Percentiles rank a stretch among this genome's conserved stretches.
phyloP scores from a whole-genome alignment of 2,113 vertebrate genomes.

The Hylia prasina region DNA sequence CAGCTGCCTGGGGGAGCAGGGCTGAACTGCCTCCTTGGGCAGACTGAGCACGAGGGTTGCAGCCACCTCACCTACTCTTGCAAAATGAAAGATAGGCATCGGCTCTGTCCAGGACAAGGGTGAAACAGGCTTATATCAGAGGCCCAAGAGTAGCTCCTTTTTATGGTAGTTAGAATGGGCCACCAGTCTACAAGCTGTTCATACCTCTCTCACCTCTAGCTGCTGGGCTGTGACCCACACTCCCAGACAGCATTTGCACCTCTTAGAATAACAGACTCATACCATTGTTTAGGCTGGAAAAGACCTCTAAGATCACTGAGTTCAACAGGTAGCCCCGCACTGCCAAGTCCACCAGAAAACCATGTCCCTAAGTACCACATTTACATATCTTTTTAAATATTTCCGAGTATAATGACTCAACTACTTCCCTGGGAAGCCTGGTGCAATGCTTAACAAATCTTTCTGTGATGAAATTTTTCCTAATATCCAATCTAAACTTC shows the following conservation, averaged over 20 bases:
- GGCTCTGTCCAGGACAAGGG: neutral
- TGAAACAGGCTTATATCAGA: neutral
- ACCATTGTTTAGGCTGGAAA: neutral
- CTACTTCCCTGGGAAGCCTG: neutral
- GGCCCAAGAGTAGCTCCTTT: neutral
- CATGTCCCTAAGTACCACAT: neutral
- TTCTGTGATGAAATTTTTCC: neutral
- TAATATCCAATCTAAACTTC: neutral
- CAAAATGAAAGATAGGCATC: neutral
- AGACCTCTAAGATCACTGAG: neutral
- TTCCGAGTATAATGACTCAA: neutral
- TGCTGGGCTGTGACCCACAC: neutral
- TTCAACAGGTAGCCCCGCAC: neutral
- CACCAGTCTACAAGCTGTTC: neutral
- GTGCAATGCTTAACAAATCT: neutral
- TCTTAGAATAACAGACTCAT: neutral
- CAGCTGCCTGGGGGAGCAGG: neutral
- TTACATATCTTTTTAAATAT: neutral
- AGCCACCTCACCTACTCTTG: neutral
- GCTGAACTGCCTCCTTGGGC: neutral
- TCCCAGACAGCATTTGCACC: neutral
- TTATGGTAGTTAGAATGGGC: accelerated
- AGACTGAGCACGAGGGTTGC: neutral
- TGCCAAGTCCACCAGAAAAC: neutral
- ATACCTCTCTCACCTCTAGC: neutral